Evolutionary conservation across 35 echinoderm and acorn worm genomes (phyloP), one percentile per base, ranked within the genome.

Genomic region (Anneissia japonica): DNA sequence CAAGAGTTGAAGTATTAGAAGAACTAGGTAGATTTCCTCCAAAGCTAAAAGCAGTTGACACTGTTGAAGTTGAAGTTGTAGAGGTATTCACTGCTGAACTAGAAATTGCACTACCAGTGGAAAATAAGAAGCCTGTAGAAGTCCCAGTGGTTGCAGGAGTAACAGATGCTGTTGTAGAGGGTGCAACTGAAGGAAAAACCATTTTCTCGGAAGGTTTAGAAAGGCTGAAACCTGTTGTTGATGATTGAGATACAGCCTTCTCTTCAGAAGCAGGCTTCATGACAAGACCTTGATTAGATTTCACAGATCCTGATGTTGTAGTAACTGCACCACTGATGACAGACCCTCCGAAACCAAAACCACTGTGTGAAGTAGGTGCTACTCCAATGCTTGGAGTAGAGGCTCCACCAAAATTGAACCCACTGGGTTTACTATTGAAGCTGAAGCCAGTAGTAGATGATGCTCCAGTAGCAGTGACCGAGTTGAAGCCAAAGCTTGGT

Each of bases 101-200:
- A 1, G 75, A 77, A 34, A 19, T 32, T 11, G 19, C 31, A 56
- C 11, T 56, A 26, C 11, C 11, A 26, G 11, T 56, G n/a, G 74
- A 0, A 41, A 89, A 89, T 34, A 73, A 77, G 32, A 83, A 83
- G 4, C 88, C 33, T 35, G 81, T 39, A 35, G 72, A 0, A 21
- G 73, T 72, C 7, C 80, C 38, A 11, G 28, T 16, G 0, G 64
- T 32, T 39, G 39, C 23, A 3, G 2, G 34, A 28, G 43, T 32
- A 19, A 74, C 33, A 36, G 64, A 37, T 3, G 83, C 55, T n/a
- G n/a, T n/a, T n/a, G n/a, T n/a, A 21, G 64, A 13, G 13, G 83
- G 7, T 31, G 31, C 64, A n/a, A 2, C 41, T 0, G 76, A 31
- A n/a, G 64, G 11, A 19, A n/a, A 23, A 45, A n/a, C 10, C 19